Conservation (phyloP, 1,140 invertebrate genomes). For the Zaprionus vittiger region DNA sequence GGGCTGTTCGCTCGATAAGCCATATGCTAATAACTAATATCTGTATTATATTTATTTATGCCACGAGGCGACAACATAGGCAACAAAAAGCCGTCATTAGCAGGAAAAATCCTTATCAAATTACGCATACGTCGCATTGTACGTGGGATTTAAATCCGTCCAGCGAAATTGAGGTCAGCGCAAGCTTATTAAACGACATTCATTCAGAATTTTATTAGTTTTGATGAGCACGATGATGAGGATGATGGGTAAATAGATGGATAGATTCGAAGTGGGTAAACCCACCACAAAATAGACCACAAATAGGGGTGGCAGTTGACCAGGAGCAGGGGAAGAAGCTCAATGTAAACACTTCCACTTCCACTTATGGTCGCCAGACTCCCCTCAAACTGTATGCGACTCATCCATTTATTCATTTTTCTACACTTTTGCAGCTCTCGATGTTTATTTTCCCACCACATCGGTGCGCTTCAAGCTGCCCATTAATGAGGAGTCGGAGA, state of each 20-base stretch:
- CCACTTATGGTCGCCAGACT: slow-evolving; percentile 41
- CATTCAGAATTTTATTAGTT: slow-evolving; percentile 67
- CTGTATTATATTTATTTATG: slow-evolving; percentile 80
- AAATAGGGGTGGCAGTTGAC: background rate
- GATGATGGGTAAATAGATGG: slow-evolving; percentile 50
- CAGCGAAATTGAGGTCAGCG: slow-evolving; percentile 61
- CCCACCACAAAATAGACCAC: background rate
- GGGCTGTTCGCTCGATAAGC: slow-evolving; percentile 53
- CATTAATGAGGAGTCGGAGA: slow-evolving; percentile 79
- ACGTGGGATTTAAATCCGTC: slow-evolving; percentile 26
- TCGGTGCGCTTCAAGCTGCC: slow-evolving; percentile 77
- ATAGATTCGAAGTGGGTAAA: slow-evolving; percentile 1
- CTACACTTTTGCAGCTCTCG: slow-evolving; percentile 57
- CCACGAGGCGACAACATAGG: slow-evolving; percentile 52
- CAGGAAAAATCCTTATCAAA: slow-evolving; percentile 68
- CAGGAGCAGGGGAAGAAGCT: background rate
- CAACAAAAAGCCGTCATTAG: slow-evolving; percentile 61
- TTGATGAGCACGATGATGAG: slow-evolving; percentile 46
- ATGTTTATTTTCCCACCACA: slow-evolving; percentile 81
- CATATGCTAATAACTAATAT: slow-evolving; percentile 82
- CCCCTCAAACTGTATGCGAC: slow-evolving; percentile 18
- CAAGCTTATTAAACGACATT: slow-evolving; percentile 71
- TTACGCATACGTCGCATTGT: slow-evolving; percentile 71
- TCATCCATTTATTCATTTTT: slow-evolving; percentile 7
- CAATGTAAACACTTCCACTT: slow-evolving; percentile 1